Conservation (phyloP, 2,797 vertebrate genomes). For the Agapornis canus region DNA sequence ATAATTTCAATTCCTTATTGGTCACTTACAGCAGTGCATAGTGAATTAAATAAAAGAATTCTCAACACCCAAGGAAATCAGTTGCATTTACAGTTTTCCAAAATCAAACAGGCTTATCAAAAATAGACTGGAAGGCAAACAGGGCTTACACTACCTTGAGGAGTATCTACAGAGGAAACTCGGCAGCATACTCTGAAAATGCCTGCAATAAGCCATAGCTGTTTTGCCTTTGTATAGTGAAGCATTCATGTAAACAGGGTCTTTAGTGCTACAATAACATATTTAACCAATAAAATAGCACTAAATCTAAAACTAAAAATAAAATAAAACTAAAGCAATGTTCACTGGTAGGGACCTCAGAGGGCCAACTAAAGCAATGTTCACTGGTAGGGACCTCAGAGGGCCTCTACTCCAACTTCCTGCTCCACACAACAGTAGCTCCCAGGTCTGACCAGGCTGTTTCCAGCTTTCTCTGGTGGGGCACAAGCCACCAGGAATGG, state of each 20-base stretch:
- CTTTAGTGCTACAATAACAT: not conserved
- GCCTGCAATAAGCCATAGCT: not conserved
- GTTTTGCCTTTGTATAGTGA: not conserved
- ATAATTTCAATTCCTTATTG: not conserved
- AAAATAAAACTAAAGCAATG: not conserved
- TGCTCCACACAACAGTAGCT: not conserved
- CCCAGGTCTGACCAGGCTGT: not conserved
- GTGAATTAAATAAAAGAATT: not conserved
- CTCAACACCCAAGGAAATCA: not conserved
- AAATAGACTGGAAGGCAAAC: not conserved
- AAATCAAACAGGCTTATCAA: not conserved
- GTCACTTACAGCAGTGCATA: not conserved
- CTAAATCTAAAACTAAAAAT: not conserved
- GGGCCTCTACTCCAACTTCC: not conserved
- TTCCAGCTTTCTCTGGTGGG: not conserved
- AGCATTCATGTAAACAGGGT: not conserved
- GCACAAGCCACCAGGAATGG: not conserved
- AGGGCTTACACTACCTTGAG: not conserved
- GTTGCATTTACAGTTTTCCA: not conserved
- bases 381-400: not conserved
- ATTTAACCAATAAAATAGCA: not conserved
- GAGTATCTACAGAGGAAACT: not conserved
- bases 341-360: not conserved
- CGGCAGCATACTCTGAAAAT: not conserved
- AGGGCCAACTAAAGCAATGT: not conserved